These are phyloP conservation scores for Propithecus deckenii DNA, from an alignment of 2,797 vertebrate genomes.

Conservation along the genomic window DNA sequence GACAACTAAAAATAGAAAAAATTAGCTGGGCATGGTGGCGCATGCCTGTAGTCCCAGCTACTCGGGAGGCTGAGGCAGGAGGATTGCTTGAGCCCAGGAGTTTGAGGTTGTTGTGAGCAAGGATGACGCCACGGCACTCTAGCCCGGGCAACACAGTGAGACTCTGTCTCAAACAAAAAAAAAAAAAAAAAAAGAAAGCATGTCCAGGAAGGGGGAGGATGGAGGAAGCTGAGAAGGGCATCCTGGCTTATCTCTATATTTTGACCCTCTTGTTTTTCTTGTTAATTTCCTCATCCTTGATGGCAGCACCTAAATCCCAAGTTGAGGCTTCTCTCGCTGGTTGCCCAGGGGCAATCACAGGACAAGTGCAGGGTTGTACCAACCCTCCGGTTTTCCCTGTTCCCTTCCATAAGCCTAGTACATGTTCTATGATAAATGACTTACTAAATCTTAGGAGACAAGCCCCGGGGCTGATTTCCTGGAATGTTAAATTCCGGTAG, in stretches of 20 bases:
- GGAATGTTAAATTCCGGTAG: slow-evolving; percentile 66
- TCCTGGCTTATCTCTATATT: background rate
- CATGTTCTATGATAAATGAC: background rate
- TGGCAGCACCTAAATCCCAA: background rate
- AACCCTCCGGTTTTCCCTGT: background rate
- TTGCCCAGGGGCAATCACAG: background rate
- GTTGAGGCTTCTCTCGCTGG: background rate
- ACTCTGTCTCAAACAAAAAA: too few species aligned
- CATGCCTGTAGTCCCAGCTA: too few species aligned
- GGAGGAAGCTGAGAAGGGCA: fast-evolving
- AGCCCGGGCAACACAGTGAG: too few species aligned
- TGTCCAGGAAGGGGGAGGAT: background rate
- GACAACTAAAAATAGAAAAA: too few species aligned
- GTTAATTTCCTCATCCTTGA: background rate
- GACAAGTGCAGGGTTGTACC: background rate
- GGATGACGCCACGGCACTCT: too few species aligned
- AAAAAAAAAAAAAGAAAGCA: too few species aligned
- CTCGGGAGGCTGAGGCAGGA: too few species aligned
- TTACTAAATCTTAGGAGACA: slow-evolving; percentile 53
- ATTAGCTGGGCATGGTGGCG: too few species aligned
- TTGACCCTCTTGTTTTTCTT: background rate
- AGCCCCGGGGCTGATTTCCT: slow-evolving; percentile 53
- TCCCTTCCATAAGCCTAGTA: background rate
- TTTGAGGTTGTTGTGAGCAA: too few species aligned
- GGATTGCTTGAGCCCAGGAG: too few species aligned